Percentiles rank a stretch among this genome's conserved stretches.
phyloP scores from a whole-genome alignment of 2,888 invertebrate genomes.

The Rugalucina vietnamica region DNA sequence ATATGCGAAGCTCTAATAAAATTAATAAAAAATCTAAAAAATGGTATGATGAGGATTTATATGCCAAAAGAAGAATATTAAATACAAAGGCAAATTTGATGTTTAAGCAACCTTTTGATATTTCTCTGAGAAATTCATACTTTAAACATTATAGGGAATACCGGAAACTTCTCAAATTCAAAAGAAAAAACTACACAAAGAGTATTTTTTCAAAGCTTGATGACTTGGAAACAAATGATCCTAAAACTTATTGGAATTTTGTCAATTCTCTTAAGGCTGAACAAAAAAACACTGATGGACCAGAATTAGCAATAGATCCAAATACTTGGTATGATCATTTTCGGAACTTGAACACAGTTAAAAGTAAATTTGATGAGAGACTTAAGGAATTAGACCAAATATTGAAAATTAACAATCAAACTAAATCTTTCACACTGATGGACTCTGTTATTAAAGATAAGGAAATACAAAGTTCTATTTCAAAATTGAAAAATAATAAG shows the following conservation, averaged over 20 bases:
- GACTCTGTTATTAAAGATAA: not conserved
- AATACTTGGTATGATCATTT: not conserved
- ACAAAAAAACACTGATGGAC: not conserved
- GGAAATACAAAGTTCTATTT: not conserved
- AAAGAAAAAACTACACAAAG: not conserved
- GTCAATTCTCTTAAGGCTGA: not conserved
- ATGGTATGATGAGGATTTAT: constrained; percentile 3
- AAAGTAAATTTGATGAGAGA: not conserved
- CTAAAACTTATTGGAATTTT: not conserved
- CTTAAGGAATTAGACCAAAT: not conserved
- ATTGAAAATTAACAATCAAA: not conserved
- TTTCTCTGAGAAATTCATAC: not conserved
- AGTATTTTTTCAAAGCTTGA: not conserved
- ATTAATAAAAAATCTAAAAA: not conserved
- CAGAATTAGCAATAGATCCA: not conserved
- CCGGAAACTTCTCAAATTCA: not conserved
- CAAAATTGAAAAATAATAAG: not conserved
- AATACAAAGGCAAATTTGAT: not conserved
- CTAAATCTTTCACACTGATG: not conserved
- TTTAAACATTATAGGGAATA: not conserved
- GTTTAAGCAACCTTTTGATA: not conserved
- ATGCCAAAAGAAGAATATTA: not conserved
- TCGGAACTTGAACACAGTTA: not conserved
- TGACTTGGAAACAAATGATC: not conserved
- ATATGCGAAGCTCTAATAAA: not conserved